phyloP scores from a whole-genome alignment of 2,113 vertebrate genomes.

The Nothocercus julius region DNA sequence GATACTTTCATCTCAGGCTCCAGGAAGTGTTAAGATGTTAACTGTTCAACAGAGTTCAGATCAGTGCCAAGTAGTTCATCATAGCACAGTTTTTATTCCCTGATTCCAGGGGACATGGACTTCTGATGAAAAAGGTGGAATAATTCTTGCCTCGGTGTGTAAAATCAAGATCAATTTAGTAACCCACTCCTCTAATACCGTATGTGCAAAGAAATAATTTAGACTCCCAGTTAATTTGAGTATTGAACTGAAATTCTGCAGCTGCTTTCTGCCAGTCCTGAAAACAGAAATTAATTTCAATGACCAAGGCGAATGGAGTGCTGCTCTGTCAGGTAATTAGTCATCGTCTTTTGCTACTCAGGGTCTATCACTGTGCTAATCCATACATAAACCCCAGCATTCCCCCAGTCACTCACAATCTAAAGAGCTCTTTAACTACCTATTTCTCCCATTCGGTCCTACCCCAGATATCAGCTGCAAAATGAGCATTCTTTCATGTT shows the following conservation, averaged over 20 bases:
- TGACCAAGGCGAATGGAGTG: conserved; percentile 89
- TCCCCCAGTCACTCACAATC: conserved; percentile 79
- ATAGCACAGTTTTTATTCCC: neutral
- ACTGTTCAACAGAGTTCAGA: conserved; percentile 49
- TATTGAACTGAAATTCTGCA: conserved; percentile 86
- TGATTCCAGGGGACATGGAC: conserved; percentile 51
- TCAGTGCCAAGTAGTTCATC: conserved; percentile 32
- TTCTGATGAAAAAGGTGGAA: conserved; percentile 75
- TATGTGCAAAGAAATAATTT: conserved; percentile 84
- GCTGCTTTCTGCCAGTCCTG: conserved; percentile 85
- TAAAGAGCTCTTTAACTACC: conserved; percentile 78
- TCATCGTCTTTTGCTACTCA: conserved; percentile 92
- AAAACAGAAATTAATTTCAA: conserved; percentile 92
- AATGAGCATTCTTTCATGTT: conserved; percentile 69
- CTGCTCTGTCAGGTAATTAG: conserved; percentile 95
- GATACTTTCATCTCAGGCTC: conserved; percentile 9
- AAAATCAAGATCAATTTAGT: conserved; percentile 79
- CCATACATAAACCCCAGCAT: conserved; percentile 87
- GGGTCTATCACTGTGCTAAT: conserved; percentile 89
- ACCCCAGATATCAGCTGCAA: conserved; percentile 50
- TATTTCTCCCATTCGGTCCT: conserved; percentile 59
- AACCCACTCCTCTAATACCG: conserved; percentile 76
- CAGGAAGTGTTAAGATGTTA: conserved; percentile 51
- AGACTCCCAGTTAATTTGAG: conserved; percentile 86
- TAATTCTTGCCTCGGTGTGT: conserved; percentile 69